Percentiles rank a stretch among this genome's conserved stretches.
These are phyloP conservation scores for Tolmerus cingulatus DNA, from an alignment of 2,888 invertebrate genomes.

Conservation along the genomic window DNA sequence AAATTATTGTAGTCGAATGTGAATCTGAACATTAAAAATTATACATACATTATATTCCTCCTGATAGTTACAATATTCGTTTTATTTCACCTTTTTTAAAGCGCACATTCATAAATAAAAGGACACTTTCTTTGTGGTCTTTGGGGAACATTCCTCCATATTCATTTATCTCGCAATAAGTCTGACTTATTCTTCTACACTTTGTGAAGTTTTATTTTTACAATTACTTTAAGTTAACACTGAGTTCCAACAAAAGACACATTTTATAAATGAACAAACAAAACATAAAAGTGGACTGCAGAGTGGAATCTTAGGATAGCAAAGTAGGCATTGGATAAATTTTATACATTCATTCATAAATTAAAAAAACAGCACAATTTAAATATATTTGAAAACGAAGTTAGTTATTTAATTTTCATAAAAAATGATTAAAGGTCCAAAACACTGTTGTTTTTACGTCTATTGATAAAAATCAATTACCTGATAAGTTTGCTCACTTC, in stretches of 20 bases:
- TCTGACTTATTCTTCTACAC: background rate
- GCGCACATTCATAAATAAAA: background rate
- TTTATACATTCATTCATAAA: no score
- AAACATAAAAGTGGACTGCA: no score
- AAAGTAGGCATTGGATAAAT: no score
- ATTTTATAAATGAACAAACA: no score
- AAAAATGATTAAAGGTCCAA: no score
- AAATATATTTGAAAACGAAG: no score
- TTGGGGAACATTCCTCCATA: background rate
- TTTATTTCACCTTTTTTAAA: background rate
- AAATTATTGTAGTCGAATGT: background rate
- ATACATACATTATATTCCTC: background rate
- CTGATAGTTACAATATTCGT: background rate
- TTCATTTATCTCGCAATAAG: background rate
- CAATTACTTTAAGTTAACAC: background rate
- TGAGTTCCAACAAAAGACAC: background rate
- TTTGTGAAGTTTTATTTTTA: background rate
- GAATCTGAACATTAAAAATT: background rate
- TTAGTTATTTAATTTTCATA: no score
- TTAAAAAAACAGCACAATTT: no score
- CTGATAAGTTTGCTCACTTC: background rate
- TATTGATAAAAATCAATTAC: background rate
- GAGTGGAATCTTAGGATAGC: no score
- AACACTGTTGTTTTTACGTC: background rate
- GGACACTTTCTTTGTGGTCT: background rate